Evolutionary conservation across 2,113 vertebrate genomes (phyloP), one percentile per base, ranked within the genome.

Genomic region (Ctenodactylus gundi): DNA sequence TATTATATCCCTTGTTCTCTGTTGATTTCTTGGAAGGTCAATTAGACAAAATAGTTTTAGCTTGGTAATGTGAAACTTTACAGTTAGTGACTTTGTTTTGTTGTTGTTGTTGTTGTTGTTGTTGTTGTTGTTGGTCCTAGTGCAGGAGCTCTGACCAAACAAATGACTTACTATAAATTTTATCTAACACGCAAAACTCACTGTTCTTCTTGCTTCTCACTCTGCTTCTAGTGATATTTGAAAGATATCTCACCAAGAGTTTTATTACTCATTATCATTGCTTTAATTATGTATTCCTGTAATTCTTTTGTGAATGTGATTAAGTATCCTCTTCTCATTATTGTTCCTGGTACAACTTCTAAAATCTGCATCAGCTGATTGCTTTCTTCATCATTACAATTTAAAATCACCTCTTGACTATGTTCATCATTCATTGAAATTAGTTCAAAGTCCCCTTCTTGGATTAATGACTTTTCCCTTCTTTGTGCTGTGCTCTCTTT

Each of bases 331-430:
- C 96, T 97, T 96, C 95, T 96, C 96, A 96, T 97, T 95, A 97
- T 97, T 97, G 92, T 96, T 97, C 68, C 95, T 97, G 60, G 72
- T 95, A 86, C 81, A 93, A 82, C 92, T 82, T 97, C 96, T 97
- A 87, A 96, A 96, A 95, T 97, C 97, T 96, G 95, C 96, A 96
- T 93, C 95, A 95, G 94, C 92, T 96, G 94, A 97, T 96, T 96
- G 94, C 96, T 97, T 96, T 97, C 90, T 96, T 90, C 92, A 94
- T 97, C 96, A 97, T 75, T 96, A 92, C 96, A 95, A 96, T 97
- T 97, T 96, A 95, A 96, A 97, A 96, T 96, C 95, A 88, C 92
- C 95, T 96, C 97, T 97, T 95, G 92, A 97, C 96, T 88, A 39
- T 82, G 77, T 93, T 96, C 97, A 96, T 96, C 90, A 90, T 70